These are phyloP conservation scores for Speoplatyrhinus poulsoni DNA, from an alignment of 2,113 vertebrate species.

Conservation along the genomic window DNA sequence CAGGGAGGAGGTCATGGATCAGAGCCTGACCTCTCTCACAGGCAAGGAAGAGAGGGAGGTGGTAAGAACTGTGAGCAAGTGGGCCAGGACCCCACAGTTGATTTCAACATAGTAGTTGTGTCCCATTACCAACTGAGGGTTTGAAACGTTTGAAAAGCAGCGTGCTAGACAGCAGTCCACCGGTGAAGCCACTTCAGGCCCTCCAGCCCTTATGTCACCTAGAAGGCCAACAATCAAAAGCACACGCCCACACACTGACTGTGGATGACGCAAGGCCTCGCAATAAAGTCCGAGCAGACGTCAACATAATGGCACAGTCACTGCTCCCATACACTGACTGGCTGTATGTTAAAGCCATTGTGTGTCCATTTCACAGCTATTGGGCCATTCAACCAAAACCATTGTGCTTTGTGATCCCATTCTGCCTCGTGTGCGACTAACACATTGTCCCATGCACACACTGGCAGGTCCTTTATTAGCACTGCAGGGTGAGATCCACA, in stretches of 20 bases:
- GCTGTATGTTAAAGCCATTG: constrained; percentile 46
- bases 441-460: constrained; percentile 4
- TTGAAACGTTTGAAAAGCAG: too few species aligned
- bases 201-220: neutral
- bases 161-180: too few species aligned
- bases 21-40: constrained; percentile 12
- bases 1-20: constrained; percentile 36
- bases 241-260: neutral
- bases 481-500: neutral
- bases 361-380: constrained; percentile 37
- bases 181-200: neutral
- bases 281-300: constrained; percentile 37
- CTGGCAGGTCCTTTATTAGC: constrained; percentile 23
- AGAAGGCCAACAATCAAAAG: neutral
- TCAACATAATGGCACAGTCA: constrained; percentile 39
- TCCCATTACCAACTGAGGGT: too few species aligned
- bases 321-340: constrained; percentile 11
- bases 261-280: constrained; percentile 44
- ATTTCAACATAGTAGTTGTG: too few species aligned
- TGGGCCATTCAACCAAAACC: constrained; percentile 40
- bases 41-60: neutral
- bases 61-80: too few species aligned
- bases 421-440: constrained; percentile 23
- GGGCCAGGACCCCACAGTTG: too few species aligned
- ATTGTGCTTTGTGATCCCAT: constrained; percentile 49